Evolutionary conservation across 2,888 invertebrate species (phyloP).

Genomic region (Pogonocherus hispidulus): DNA sequence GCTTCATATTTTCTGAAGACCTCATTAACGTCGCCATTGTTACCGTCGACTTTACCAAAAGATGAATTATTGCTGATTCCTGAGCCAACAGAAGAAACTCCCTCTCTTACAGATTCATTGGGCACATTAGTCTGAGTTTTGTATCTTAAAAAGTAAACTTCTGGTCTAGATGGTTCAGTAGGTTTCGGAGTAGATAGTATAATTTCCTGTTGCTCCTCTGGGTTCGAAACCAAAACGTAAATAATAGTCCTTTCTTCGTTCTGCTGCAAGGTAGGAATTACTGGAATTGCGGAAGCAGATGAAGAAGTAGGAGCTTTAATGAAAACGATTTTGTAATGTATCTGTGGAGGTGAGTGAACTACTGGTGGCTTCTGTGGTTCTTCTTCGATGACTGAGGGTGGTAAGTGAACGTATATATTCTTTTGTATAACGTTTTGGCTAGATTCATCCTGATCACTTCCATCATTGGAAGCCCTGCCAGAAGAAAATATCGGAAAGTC

Average conservation of each 20-base stretch:
- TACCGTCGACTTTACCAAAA: background rate
- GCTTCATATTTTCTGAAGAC: too few species aligned
- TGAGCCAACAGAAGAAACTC: background rate
- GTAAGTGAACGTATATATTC: constrained; percentile 7
- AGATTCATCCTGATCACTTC: background rate
- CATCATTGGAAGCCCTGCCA: too few species aligned
- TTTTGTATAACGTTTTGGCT: background rate
- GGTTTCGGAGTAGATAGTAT: constrained; percentile 82
- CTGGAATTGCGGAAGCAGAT: background rate
- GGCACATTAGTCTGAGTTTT: constrained; percentile 76
- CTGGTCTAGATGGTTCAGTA: constrained; percentile 88
- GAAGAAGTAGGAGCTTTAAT: constrained; percentile 42
- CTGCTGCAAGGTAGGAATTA: constrained; percentile 65
- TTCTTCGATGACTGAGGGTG: background rate
- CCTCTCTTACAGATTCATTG: background rate
- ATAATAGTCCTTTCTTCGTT: constrained; percentile 90
- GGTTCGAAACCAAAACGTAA: constrained; percentile 89
- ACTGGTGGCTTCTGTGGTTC: background rate
- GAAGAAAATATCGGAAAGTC: too few species aligned
- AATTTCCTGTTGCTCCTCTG: constrained; percentile 86
- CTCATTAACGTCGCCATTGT: too few species aligned
- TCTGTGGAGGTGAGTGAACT: constrained; percentile 1
- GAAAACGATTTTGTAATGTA: constrained; percentile 47
- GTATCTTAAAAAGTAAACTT: constrained; percentile 91
- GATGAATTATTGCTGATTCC: background rate